Evolutionary conservation across 1,140 invertebrate genomes (phyloP).

Genomic region (Panonychus citri): DNA sequence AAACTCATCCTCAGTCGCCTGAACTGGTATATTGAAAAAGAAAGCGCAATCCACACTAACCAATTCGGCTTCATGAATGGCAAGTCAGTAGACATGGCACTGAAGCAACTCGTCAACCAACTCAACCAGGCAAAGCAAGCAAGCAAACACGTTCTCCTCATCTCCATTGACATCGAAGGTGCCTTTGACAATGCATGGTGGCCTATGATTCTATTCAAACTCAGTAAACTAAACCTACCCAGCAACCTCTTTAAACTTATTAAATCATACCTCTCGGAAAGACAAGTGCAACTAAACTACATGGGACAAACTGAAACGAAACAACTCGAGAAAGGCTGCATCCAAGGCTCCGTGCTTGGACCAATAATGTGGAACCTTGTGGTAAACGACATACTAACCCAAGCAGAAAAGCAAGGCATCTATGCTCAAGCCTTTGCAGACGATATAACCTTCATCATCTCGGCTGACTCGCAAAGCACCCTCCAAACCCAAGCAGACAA

Average conservation of each 20-base stretch:
- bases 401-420: neutral
- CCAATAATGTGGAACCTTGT: neutral
- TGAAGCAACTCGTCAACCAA: too few relatives aligned
- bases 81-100: too few relatives aligned
- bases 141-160: neutral
- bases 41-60: too few relatives aligned
- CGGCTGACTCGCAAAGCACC: too few relatives aligned
- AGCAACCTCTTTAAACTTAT: neutral
- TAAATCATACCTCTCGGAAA: neutral
- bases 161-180: neutral
- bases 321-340: neutral
- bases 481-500: too few relatives aligned
- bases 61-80: too few relatives aligned
- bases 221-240: neutral
- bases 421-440: neutral
- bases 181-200: neutral
- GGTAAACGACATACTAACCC: neutral
- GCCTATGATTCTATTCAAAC: neutral
- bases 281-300: neutral
- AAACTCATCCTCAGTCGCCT: too few relatives aligned
- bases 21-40: too few relatives aligned
- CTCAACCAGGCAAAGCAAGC: too few relatives aligned
- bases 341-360: neutral
- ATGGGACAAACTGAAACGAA: neutral
- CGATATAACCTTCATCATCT: neutral